Evolutionary conservation across 2,888 invertebrate species (phyloP), one percentile per base, ranked within the genome.

Genomic region (Busseola fusca): DNA sequence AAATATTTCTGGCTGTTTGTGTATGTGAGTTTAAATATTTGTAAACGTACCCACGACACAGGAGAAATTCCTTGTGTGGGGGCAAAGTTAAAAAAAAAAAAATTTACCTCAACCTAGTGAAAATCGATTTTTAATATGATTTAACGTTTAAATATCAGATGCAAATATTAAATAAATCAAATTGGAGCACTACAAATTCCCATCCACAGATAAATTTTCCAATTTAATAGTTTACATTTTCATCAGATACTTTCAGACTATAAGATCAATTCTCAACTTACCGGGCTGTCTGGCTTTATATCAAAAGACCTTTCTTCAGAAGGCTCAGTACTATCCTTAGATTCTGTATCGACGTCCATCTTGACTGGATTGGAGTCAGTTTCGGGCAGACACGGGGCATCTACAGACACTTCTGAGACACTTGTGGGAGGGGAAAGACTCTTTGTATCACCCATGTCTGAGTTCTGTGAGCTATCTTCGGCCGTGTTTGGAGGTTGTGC

Each of bases 381-480:
- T 21, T 79, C 84, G 10, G 64, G 62, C 76, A 21, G 45, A 30
- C 10, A 81, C 54, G 65, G 87, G 18, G 85, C 78, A 48, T 93
- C 92, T 0, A 87, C 88, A 0, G 92, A 93, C 1, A 89, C 84
- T 72, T 95, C 95, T 0, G 94, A 92, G 30, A 91, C 84, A 65
- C 93, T 93, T 0, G 92, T 93, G 0, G 91, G 93, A 0, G 94
- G 95, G 0, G 94, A 94, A 0, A 92, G 74, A 72, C 93, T 94
- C 72, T 95, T 95, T 0, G 90, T 87, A 34, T 94, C 94, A 1
- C 88, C 90, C 85, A 92, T 86, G 65, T 95, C 95, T 0, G 93
- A 94, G 76, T 93, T 93, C 66, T 93, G 94, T 2, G 95, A 95
- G 76, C 91, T 94, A 1, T 95, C 95, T 64, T 94, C 93, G 0